These are phyloP conservation scores for Petrolisthes manimaculis DNA, from an alignment of 2,888 invertebrate species.

Conservation along the genomic window DNA sequence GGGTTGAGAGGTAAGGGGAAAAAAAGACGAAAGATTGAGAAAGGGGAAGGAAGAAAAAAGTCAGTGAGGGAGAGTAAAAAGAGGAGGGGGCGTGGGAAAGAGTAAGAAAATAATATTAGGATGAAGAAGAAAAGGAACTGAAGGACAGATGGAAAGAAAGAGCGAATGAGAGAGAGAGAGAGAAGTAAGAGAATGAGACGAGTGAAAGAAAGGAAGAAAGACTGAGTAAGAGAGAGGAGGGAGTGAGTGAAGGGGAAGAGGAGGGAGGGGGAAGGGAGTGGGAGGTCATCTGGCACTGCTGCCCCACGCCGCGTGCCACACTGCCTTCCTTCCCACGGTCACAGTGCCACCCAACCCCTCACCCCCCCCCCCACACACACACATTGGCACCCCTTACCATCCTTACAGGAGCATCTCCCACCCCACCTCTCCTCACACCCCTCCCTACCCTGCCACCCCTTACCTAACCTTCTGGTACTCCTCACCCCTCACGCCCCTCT, in stretches of 20 bases:
- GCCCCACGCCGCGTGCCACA: slow-evolving; percentile 1
- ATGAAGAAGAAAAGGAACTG: not conserved
- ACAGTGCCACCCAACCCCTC: not conserved
- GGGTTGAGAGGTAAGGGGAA: not conserved
- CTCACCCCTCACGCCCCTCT: too few species aligned
- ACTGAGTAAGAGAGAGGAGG: not conserved
- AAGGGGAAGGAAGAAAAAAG: not conserved
- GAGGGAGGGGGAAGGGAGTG: not conserved
- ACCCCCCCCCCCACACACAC: not conserved
- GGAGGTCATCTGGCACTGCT: slow-evolving; percentile 1
- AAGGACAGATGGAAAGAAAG: not conserved
- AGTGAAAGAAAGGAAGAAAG: not conserved
- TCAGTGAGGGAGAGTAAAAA: not conserved
- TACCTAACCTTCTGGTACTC: too few species aligned
- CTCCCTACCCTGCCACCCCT: too few species aligned
- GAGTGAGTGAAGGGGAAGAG: not conserved
- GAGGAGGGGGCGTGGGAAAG: not conserved
- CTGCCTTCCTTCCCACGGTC: not conserved
- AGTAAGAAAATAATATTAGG: not conserved
- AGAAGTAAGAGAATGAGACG: not conserved
- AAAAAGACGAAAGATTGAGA: not conserved
- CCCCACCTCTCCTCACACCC: too few species aligned
- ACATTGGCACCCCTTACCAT: not conserved
- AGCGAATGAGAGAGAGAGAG: not conserved
- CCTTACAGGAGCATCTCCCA: too few species aligned